These are phyloP conservation scores for Palythoa caribaeorum DNA, from an alignment of 92 coral and sea anemone species.

Conservation along the genomic window DNA sequence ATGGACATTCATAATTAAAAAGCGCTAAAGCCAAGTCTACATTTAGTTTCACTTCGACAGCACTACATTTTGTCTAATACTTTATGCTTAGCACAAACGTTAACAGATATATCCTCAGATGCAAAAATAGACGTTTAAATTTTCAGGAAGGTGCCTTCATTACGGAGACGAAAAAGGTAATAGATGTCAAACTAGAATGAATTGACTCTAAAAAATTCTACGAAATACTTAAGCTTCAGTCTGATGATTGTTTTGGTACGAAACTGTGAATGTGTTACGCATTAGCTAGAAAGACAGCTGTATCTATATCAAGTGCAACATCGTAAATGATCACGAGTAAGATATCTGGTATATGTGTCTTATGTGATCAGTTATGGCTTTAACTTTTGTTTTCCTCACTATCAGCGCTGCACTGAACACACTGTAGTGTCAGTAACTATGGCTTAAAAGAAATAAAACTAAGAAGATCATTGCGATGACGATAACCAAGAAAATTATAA, in stretches of 20 bases:
- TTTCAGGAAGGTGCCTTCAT: neutral
- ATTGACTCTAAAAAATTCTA: neutral
- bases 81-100: neutral
- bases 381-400: too few species aligned
- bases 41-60: neutral
- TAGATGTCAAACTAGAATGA: neutral
- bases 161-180: neutral
- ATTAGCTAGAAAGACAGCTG: neutral
- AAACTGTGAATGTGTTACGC: neutral
- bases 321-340: too few species aligned
- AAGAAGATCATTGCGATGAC: too few species aligned
- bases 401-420: too few species aligned
- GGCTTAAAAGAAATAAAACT: too few species aligned
- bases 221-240: neutral
- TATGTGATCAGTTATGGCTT: too few species aligned
- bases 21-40: neutral
- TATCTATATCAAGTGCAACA: neutral
- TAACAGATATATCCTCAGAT: neutral
- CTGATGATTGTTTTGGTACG: neutral
- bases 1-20: neutral
- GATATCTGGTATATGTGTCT: too few species aligned
- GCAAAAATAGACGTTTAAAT: neutral
- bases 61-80: neutral
- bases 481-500: too few species aligned
- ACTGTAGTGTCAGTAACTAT: too few species aligned